Conservation (phyloP, 2,113 vertebrate species). For the Syngnathus floridae region DNA sequence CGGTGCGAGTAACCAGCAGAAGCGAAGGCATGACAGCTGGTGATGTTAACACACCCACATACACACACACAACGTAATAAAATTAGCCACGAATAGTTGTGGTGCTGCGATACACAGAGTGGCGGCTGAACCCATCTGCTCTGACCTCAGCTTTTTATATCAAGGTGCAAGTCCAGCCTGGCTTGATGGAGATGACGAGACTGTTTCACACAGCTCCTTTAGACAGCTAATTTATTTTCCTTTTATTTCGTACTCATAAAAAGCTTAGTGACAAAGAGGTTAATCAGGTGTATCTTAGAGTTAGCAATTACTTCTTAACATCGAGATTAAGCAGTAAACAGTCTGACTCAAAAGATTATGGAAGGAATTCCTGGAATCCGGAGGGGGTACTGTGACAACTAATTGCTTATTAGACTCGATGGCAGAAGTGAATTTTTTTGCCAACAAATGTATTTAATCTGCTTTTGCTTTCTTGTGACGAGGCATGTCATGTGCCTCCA, state of each 20-base stretch:
- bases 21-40: constrained; percentile 34
- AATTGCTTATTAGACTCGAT: background rate
- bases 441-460: background rate
- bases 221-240: background rate
- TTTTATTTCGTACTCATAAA: too few species aligned
- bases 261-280: constrained; percentile 14
- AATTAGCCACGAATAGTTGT: constrained; percentile 31
- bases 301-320: constrained; percentile 22
- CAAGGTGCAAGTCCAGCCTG: constrained; percentile 4
- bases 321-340: constrained; percentile 33
- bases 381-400: constrained; percentile 36
- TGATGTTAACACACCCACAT: constrained; percentile 28
- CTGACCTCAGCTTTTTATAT: constrained; percentile 17
- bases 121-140: constrained; percentile 13
- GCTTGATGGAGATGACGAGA: background rate
- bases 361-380: constrained; percentile 45
- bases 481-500: too few species aligned
- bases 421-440: background rate
- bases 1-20: constrained; percentile 8
- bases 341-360: background rate
- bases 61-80: constrained; percentile 4
- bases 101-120: constrained; percentile 28
- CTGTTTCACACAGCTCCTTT: background rate
- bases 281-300: constrained; percentile 19
- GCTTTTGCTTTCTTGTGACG: constrained; percentile 2